These are phyloP conservation scores for Allochrocebus solatus DNA, from an alignment of 2,797 vertebrate species.

Conservation along the genomic window DNA sequence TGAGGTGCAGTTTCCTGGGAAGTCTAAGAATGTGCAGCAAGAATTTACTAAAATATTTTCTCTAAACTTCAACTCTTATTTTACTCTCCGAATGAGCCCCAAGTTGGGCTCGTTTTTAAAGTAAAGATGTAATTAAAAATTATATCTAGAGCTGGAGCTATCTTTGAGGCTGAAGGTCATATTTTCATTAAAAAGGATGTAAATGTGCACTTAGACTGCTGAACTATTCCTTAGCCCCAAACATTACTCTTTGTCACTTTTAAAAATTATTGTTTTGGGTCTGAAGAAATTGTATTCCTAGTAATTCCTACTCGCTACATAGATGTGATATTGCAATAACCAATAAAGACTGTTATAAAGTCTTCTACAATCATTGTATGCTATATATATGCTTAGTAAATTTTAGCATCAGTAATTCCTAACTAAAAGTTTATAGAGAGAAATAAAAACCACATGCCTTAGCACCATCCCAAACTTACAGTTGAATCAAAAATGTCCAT, in stretches of 20 bases:
- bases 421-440: not conserved
- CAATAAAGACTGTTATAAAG: not conserved
- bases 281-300: not conserved
- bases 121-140: not conserved
- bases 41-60: slow-evolving; percentile 14
- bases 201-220: not conserved
- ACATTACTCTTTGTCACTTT: not conserved
- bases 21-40: slow-evolving; percentile 9
- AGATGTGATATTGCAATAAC: not conserved
- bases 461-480: not conserved
- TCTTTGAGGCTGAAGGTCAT: not conserved
- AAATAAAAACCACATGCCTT: not conserved
- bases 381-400: not conserved
- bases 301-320: not conserved
- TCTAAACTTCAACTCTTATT: not conserved
- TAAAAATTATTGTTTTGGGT: not conserved
- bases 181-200: not conserved
- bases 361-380: not conserved
- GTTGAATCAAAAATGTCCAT: slow-evolving; percentile 9
- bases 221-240: not conserved
- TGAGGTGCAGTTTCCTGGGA: not conserved
- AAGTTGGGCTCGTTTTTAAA: not conserved
- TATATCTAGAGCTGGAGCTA: not conserved
- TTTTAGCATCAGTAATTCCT: not conserved
- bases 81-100: not conserved